Conservation (phyloP, 2,797 vertebrate genomes). For the Phataginus tetradactyla region DNA sequence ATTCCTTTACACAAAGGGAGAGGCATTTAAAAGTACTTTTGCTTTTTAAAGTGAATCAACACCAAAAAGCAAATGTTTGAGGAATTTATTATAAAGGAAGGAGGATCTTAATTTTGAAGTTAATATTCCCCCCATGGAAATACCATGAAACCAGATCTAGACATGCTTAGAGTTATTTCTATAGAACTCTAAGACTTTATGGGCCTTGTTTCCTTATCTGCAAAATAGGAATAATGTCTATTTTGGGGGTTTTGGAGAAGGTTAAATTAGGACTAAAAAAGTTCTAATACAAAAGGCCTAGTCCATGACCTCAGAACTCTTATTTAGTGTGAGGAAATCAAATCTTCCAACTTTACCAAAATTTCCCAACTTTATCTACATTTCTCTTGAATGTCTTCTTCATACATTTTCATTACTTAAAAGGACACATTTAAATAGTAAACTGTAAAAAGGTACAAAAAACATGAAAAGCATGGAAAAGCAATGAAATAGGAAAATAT, state of each 20-base stretch:
- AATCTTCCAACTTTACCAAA: background rate
- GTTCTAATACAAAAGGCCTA: background rate
- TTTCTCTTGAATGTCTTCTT: conserved; percentile 12
- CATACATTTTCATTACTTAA: background rate
- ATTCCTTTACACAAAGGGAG: background rate
- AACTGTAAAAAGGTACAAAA: background rate
- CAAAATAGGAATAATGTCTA: background rate
- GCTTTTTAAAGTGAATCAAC: background rate
- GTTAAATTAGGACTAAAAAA: background rate
- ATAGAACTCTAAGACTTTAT: background rate
- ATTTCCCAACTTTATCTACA: background rate
- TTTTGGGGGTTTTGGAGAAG: background rate
- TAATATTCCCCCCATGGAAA: background rate
- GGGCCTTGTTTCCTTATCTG: background rate
- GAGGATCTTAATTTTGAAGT: background rate
- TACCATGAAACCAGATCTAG: background rate
- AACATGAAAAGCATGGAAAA: background rate
- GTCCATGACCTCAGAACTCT: background rate
- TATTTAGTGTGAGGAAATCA: background rate
- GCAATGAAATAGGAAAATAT: conserved; percentile 1
- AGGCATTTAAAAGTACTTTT: background rate
- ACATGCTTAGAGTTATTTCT: background rate
- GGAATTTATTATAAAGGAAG: background rate
- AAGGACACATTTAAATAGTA: background rate
- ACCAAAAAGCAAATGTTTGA: background rate